Conservation (phyloP, 1,140 invertebrate genomes). For the Odontomachus brunneus region DNA sequence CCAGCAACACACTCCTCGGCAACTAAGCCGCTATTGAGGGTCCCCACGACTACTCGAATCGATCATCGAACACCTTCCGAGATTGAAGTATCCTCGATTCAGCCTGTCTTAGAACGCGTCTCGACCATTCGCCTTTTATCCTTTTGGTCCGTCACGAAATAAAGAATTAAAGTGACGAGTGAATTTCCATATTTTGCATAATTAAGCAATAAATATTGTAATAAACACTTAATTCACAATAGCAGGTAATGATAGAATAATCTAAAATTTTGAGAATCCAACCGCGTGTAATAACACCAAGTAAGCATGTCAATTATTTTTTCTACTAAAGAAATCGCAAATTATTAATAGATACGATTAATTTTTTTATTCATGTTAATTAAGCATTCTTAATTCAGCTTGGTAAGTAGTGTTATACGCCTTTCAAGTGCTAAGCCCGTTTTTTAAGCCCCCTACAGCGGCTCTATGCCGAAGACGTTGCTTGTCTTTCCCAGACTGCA, state of each 20-base stretch:
- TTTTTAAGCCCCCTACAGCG: neutral
- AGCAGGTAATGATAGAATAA: neutral
- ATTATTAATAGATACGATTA: too few species aligned
- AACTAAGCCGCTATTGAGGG: constrained; percentile 70
- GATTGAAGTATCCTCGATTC: constrained; percentile 75
- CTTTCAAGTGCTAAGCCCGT: too few species aligned
- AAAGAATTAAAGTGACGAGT: constrained; percentile 14
- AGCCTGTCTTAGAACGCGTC: constrained; percentile 67
- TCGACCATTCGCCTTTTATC: constrained; percentile 47
- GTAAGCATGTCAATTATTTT: too few species aligned
- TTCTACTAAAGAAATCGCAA: too few species aligned
- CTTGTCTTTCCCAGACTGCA: neutral
- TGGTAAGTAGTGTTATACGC: too few species aligned
- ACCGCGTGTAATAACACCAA: too few species aligned
- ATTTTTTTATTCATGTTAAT: too few species aligned
- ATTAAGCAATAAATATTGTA: neutral
- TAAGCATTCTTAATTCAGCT: too few species aligned
- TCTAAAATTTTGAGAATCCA: neutral
- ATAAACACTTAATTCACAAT: neutral
- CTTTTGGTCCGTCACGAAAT: constrained; percentile 10
- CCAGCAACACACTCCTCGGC: constrained; percentile 79
- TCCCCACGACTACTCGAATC: constrained; percentile 75
- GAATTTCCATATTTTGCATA: neutral
- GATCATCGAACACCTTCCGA: constrained; percentile 78
- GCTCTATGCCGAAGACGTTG: neutral